Evolutionary conservation across 2,888 invertebrate genomes (phyloP), one percentile per base, ranked within the genome.

Genomic region (Therioaphis trifolii): DNA sequence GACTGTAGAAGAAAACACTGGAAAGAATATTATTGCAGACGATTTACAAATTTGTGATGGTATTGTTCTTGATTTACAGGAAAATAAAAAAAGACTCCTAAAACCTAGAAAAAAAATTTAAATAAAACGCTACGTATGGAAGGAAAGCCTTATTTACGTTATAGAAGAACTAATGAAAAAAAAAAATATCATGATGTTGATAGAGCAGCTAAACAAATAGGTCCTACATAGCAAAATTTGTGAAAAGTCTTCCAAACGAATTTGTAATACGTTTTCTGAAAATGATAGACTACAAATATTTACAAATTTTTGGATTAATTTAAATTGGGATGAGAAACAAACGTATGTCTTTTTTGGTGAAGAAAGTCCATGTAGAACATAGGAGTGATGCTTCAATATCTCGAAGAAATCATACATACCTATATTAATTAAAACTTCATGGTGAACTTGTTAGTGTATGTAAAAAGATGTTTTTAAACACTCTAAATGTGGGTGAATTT

Each of bases 381-480:
- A 40, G 43, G n/a, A 43, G n/a, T 66, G 43, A 68, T 12, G 68
- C 68, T 12, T 68, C 68, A 68, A 11, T 7, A 21, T 43, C 68
- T 68, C 68, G 43, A 68, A 68, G 68, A 21, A 21, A 2, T 68
- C 12, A 43, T 68, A 68, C 40, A 43, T 21, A 4, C 21, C 14
- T 14, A 12, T 68, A 43, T 21, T 68, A 12, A 21, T 43, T 43
- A 43, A 68, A 68, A 68, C 43, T 68, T 5, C 2, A 68, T 43
- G 43, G 43, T 43, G 68, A 43, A 9, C 43, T 5, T 12, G 21
- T 68, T 4, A 68, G 21, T 68, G 43, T 68, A 12, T 68, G 43
- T 68, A 68, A 68, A 24, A 68, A 40, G 2, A 68, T 68, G 68
- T 68, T 43, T 68, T 43, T 68, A n/a, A 68, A 68, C 14, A 68